phyloP scores from a whole-genome alignment of 2,797 vertebrate species.

The Neosalanx taihuensis region DNA sequence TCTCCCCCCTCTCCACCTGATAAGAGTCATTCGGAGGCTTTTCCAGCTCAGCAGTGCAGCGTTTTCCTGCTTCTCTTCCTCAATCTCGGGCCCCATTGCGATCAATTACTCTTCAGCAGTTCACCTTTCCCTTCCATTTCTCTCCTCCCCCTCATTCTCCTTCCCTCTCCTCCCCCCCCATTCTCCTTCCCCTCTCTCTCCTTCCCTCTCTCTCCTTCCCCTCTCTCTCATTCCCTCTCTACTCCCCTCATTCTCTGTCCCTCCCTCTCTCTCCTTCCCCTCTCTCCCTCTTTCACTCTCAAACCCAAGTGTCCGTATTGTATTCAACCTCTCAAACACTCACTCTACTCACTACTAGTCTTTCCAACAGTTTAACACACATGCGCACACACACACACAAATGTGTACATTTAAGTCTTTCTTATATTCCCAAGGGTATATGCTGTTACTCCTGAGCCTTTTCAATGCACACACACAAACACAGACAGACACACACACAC shows the following conservation, averaged over 20 bases:
- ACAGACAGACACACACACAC: no score
- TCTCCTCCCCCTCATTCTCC: neutral
- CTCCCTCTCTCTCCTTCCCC: no score
- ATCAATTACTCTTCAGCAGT: conserved; percentile 31
- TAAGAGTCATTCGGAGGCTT: conserved; percentile 47
- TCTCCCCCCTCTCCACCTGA: conserved; percentile 20
- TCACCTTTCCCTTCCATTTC: neutral
- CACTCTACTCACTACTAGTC: no score
- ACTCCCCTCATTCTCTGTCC: no score
- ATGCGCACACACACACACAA: neutral
- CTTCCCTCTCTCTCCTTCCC: neutral
- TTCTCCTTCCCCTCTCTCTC: neutral
- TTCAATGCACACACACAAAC: neutral
- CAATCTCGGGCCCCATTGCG: conserved; percentile 38
- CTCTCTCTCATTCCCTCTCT: neutral
- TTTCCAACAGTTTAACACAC: neutral
- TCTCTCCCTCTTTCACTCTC: neutral
- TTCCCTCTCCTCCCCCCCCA: neutral
- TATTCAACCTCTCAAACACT: neutral
- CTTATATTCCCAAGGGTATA: no score
- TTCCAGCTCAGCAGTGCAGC: conserved; percentile 19
- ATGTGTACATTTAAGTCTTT: no score
- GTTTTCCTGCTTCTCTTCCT: conserved; percentile 20
- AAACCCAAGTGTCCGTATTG: conserved; percentile 12
- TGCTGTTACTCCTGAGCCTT: no score